phyloP scores from a whole-genome alignment of 2,113 vertebrate species.

The Toxotes chatareus region DNA sequence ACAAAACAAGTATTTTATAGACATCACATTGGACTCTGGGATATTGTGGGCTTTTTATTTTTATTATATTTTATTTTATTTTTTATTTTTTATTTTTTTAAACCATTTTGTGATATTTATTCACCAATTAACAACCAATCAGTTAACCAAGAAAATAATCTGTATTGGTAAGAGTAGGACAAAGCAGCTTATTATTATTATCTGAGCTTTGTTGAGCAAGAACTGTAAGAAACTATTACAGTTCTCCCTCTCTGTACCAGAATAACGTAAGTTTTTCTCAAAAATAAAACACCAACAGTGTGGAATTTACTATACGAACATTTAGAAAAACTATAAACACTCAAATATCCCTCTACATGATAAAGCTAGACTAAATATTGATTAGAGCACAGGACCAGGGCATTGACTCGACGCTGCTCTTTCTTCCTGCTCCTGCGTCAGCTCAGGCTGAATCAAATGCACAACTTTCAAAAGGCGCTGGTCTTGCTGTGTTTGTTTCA shows the following conservation, averaged over 20 bases:
- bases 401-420: neutral
- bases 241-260: neutral
- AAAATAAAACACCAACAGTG: neutral
- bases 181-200: neutral
- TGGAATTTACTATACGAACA: neutral
- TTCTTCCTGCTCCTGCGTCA: slow-evolving; percentile 12
- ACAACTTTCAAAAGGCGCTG: slow-evolving; percentile 15
- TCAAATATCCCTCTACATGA: neutral
- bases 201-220: neutral
- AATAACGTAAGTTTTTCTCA: neutral
- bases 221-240: too few species aligned
- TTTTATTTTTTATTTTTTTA: too few species aligned
- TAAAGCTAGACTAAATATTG: neutral
- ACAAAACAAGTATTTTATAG: too few species aligned
- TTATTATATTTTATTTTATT: neutral
- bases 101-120: neutral
- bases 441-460: slow-evolving; percentile 13
- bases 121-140: neutral
- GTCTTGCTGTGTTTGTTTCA: neutral
- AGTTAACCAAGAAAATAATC: neutral
- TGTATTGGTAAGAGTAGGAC: neutral
- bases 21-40: neutral
- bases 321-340: neutral
- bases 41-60: neutral
- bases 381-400: neutral